Evolutionary conservation across 2,888 invertebrate genomes (phyloP).

Genomic region (Phlogophora meticulosa): DNA sequence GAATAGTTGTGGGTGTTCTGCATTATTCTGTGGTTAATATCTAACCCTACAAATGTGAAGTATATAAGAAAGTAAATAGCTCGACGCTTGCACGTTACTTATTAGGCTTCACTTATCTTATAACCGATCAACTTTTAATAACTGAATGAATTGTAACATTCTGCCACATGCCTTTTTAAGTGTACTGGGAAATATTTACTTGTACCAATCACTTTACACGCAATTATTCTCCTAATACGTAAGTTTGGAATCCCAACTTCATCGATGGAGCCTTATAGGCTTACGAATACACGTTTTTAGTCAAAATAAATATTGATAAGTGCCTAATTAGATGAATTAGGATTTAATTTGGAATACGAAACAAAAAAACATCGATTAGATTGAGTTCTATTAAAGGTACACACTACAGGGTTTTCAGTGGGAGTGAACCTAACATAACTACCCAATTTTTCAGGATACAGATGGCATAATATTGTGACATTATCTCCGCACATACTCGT

Average conservation of each 20-base stretch:
- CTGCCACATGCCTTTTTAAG: constrained; percentile 40
- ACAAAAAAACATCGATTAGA: background rate
- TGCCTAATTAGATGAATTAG: constrained; percentile 15
- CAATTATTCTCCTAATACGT: constrained; percentile 10
- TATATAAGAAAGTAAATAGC: constrained; percentile 43
- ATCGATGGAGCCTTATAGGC: constrained; percentile 1
- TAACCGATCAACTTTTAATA: constrained; percentile 50
- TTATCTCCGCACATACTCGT: too few relatives aligned
- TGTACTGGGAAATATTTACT: constrained; percentile 26
- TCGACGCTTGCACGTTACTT: constrained; percentile 29
- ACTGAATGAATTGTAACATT: constrained; percentile 55
- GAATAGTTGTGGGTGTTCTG: background rate
- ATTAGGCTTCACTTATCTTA: constrained; percentile 32
- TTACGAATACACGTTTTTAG: constrained; percentile 3
- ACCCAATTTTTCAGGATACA: too few relatives aligned
- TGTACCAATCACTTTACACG: constrained; percentile 28
- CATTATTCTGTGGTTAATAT: background rate
- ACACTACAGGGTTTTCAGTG: too few relatives aligned
- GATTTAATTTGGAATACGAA: constrained; percentile 13
- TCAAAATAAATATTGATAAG: constrained; percentile 10
- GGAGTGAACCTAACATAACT: too few relatives aligned
- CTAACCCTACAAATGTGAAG: constrained; percentile 23
- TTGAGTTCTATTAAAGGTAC: too few relatives aligned
- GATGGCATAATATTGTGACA: too few relatives aligned
- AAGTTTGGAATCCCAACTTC: constrained; percentile 15